Percentiles rank a stretch among this genome's conserved stretches.
phyloP scores from a whole-genome alignment of 35 echinoderm and acorn worm genomes.

The Anneissia japonica region DNA sequence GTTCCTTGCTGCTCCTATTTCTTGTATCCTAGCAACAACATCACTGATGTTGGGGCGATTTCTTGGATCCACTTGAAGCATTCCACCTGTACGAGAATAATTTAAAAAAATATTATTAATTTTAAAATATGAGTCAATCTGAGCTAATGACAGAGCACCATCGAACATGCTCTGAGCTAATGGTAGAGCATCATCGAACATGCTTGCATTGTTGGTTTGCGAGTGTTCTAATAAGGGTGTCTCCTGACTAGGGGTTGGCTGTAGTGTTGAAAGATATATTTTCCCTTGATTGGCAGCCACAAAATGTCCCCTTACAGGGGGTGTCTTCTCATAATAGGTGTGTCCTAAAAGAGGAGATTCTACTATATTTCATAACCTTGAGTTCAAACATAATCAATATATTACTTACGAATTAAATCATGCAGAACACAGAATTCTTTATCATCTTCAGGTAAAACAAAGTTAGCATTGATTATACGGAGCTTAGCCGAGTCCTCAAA shows the following conservation, averaged over 20 bases:
- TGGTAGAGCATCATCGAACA: no score
- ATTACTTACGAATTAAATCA: constrained; percentile 93
- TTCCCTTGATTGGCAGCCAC: no score
- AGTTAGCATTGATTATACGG: constrained; percentile 97
- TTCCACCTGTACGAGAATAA: constrained; percentile 60
- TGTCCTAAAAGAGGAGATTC: background rate
- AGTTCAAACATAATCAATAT: no score
- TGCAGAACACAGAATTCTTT: constrained; percentile 67
- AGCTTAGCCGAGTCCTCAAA: constrained; percentile 99
- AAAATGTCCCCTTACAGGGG: no score
- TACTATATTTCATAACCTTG: no score
- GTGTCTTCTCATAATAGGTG: no score
- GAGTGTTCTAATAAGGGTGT: no score
- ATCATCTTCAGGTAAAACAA: constrained; percentile 72
- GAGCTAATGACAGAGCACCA: background rate
- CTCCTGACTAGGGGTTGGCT: no score
- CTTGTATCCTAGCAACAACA: constrained; percentile 73
- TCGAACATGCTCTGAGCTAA: no score
- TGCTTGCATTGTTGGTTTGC: no score
- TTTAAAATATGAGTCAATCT: background rate
- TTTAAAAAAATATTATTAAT: background rate
- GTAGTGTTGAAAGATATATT: no score
- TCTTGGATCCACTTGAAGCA: constrained; percentile 82
- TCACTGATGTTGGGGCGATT: constrained; percentile 54
- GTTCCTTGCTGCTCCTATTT: constrained; percentile 73